A percentile compares a stretch with the other conserved stretches of the same genome.
phyloP scores from a whole-genome alignment of 2,797 vertebrate species.

The Chelonia mydas region DNA sequence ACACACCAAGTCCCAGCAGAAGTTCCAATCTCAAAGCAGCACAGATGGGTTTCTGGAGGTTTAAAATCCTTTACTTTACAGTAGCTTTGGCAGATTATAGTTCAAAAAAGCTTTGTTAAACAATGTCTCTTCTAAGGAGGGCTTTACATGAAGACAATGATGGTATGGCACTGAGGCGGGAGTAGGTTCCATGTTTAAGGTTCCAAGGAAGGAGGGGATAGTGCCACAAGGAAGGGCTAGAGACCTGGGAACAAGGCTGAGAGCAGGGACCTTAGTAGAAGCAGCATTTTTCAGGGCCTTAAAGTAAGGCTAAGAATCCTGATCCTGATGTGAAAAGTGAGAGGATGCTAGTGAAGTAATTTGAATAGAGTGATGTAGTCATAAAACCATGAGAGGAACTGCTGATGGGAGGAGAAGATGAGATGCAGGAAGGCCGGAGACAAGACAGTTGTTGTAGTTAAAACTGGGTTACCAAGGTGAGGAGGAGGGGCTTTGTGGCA shows the following conservation, averaged over 20 bases:
- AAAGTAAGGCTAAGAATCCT: background rate
- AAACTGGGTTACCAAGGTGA: background rate
- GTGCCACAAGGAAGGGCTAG: background rate
- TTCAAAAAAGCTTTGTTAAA: background rate
- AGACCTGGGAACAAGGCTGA: background rate
- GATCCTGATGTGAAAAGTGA: background rate
- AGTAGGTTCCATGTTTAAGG: background rate
- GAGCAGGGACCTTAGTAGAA: background rate
- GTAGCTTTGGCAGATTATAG: background rate
- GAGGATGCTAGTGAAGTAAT: background rate
- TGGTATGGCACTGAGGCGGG: background rate
- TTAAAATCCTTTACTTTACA: background rate
- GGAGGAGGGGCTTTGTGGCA: background rate
- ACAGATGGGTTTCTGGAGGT: background rate
- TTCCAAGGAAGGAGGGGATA: background rate
- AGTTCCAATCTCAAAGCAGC: background rate
- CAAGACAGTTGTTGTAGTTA: background rate
- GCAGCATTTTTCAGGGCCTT: background rate
- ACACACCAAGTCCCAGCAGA: background rate
- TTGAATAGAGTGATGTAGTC: rapidly evolving
- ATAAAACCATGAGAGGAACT: background rate
- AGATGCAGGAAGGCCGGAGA: background rate
- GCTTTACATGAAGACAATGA: background rate
- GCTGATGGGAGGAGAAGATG: background rate
- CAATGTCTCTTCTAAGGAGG: background rate